phyloP scores from a whole-genome alignment of 2,113 vertebrate species.

The Chaetodon trifascialis region DNA sequence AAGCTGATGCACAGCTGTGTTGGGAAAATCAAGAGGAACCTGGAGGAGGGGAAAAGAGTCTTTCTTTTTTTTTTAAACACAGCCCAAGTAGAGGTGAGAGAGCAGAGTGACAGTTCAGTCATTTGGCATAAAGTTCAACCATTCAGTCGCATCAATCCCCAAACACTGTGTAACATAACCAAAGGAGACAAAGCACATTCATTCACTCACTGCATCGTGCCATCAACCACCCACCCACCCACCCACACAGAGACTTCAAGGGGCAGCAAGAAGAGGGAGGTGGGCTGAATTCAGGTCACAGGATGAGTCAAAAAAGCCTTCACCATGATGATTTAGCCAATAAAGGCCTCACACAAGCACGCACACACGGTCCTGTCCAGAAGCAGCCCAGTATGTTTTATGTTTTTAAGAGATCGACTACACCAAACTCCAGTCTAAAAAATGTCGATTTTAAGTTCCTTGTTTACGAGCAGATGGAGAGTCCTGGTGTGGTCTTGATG shows the following conservation, averaged over 20 bases:
- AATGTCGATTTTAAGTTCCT: not conserved
- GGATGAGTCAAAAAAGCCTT: conserved; percentile 83
- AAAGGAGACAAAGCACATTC: conserved; percentile 24
- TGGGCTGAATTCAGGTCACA: conserved; percentile 85
- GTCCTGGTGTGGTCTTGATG: not conserved
- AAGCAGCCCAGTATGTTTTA: conserved; percentile 24
- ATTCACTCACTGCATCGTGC: conserved; percentile 10
- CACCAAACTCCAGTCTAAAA: conserved; percentile 45
- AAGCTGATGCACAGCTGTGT: conserved; percentile 27
- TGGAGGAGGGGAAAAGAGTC: not conserved
- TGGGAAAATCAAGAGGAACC: not conserved
- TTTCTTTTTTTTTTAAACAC: conserved; percentile 12
- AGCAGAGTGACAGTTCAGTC: conserved; percentile 65
- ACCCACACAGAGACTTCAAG: conserved; percentile 59
- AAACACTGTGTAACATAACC: conserved; percentile 43
- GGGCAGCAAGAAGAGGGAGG: conserved; percentile 64
- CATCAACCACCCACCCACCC: conserved; percentile 28
- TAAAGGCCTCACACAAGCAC: conserved; percentile 65
- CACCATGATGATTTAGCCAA: conserved; percentile 85
- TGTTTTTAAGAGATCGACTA: not conserved
- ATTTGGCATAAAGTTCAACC: conserved; percentile 71
- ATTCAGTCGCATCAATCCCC: conserved; percentile 63
- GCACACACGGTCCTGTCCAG: conserved; percentile 7
- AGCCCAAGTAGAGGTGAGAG: conserved; percentile 39
- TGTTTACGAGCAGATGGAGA: not conserved